Evolutionary conservation across 1,140 invertebrate species (phyloP).

Genomic region (Brachionus rubens): DNA sequence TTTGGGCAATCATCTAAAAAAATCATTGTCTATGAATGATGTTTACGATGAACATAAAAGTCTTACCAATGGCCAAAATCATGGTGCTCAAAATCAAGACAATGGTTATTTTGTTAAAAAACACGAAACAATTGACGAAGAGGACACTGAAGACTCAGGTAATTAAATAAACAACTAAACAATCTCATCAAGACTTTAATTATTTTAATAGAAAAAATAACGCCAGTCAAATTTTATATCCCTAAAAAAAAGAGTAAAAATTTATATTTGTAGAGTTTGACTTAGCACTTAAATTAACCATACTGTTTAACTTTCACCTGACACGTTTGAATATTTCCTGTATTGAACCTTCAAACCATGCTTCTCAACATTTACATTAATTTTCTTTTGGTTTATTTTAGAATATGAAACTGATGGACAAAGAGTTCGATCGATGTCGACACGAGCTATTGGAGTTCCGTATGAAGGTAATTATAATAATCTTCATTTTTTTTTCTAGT

Average conservation of each 20-base stretch:
- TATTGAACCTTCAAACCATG: background rate
- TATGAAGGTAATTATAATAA: background rate
- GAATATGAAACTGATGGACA: background rate
- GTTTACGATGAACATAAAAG: background rate
- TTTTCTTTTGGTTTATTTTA: background rate
- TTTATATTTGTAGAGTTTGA: no score
- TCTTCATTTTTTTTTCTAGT: background rate
- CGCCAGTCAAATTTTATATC: no score
- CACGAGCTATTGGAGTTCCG: background rate
- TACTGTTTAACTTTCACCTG: no score
- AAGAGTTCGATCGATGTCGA: background rate
- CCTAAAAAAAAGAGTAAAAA: no score
- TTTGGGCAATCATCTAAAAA: conserved; percentile 25
- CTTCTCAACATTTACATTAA: background rate
- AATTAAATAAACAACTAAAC: background rate
- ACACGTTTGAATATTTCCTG: no score
- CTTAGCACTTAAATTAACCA: no score
- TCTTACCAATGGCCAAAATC: background rate
- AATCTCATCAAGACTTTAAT: no score
- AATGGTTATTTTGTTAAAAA: conserved; percentile 6
- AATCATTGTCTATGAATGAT: conserved; percentile 27
- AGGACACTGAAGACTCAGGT: conserved; percentile 37
- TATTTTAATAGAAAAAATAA: no score
- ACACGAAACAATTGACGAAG: conserved; percentile 26
- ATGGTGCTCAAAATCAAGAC: background rate